Conservation (phyloP, 2,113 vertebrate genomes). For the Pygoscelis antarcticus region DNA sequence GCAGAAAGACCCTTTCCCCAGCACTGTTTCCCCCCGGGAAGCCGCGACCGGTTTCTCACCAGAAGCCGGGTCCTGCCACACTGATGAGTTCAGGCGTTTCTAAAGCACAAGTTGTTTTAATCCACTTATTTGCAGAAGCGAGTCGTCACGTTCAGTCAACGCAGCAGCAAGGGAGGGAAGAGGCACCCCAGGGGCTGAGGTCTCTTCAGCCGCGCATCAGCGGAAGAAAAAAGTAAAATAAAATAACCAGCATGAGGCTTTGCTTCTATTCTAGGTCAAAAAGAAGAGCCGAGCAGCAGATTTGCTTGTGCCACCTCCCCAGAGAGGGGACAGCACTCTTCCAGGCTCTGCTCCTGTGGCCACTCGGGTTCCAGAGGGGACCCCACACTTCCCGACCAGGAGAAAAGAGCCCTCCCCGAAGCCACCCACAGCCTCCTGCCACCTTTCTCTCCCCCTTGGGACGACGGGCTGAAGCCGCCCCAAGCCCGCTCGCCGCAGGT, state of each 20-base stretch:
- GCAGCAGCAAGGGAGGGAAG: background rate
- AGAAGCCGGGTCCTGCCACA: background rate
- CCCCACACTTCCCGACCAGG: fast-evolving
- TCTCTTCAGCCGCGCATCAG: background rate
- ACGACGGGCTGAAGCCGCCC: background rate
- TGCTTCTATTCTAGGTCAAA: background rate
- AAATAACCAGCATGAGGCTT: background rate
- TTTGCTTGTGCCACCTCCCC: background rate
- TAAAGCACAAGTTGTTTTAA: background rate
- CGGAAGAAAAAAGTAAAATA: background rate
- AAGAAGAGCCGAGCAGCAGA: background rate
- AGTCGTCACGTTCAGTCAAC: background rate
- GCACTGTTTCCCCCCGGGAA: too few species aligned
- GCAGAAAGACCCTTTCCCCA: background rate
- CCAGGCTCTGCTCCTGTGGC: background rate
- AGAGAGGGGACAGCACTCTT: background rate
- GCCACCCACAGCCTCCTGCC: background rate
- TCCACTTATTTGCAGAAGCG: background rate
- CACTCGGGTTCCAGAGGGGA: fast-evolving
- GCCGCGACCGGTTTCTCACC: fast-evolving
- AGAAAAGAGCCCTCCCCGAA: background rate
- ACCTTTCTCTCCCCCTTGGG: fast-evolving
- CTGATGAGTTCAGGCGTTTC: background rate
- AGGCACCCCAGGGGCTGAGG: background rate
- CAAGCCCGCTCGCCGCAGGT: fast-evolving